Conservation (phyloP, 2,888 invertebrate genomes). For the Aleiodes testaceus region DNA sequence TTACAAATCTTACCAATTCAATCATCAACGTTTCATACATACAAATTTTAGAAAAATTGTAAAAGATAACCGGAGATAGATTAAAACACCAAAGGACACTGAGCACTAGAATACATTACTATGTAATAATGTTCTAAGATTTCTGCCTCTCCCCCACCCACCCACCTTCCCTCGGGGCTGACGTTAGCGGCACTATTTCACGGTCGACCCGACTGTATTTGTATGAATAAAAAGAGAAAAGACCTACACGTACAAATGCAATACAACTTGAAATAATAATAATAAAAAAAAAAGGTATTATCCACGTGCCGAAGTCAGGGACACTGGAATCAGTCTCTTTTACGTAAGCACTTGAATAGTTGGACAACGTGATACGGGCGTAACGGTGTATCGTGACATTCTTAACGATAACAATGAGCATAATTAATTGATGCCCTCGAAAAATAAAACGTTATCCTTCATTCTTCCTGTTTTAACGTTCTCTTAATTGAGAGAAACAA, state of each 20-base stretch:
- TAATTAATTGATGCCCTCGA: slow-evolving; percentile 27
- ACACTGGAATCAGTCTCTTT: slow-evolving; percentile 34
- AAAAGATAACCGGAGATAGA: background rate
- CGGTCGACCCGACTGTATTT: slow-evolving; percentile 15
- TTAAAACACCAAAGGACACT: slow-evolving; percentile 15
- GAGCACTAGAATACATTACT: slow-evolving; percentile 4
- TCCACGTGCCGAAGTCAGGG: slow-evolving; percentile 39
- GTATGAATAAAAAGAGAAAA: slow-evolving; percentile 12
- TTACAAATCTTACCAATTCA: background rate
- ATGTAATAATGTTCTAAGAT: slow-evolving; percentile 9
- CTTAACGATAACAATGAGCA: slow-evolving; percentile 31
- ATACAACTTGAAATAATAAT: background rate
- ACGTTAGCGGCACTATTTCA: slow-evolving; percentile 29
- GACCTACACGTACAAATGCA: slow-evolving; percentile 9
- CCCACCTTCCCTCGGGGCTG: slow-evolving; percentile 8
- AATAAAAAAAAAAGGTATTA: slow-evolving; percentile 31
- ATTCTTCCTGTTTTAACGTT: slow-evolving; percentile 1
- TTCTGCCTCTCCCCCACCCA: background rate
- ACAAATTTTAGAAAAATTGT: background rate
- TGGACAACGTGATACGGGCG: slow-evolving; percentile 32
- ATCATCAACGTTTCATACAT: slow-evolving; percentile 2
- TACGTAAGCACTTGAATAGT: slow-evolving; percentile 33
- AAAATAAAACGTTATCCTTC: slow-evolving; percentile 12
- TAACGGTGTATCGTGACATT: slow-evolving; percentile 40
- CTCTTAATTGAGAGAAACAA: too few relatives aligned